A percentile compares a stretch with the other conserved stretches of the same genome.
Conservation (phyloP, 2,113 vertebrate species). For the Aix galericulata region DNA sequence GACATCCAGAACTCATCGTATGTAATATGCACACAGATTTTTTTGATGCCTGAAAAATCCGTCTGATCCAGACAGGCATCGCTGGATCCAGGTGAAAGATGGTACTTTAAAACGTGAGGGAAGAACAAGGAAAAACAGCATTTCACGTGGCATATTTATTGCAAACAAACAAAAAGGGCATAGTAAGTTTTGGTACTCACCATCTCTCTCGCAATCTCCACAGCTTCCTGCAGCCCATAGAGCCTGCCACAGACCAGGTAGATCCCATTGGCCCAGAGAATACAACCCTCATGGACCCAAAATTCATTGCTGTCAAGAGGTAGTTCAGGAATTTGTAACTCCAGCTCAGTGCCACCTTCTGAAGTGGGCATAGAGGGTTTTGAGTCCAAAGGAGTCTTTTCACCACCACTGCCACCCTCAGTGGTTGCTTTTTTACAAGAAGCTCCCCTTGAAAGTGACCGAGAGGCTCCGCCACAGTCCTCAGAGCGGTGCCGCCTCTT, state of each 20-base stretch:
- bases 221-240: conserved; percentile 96
- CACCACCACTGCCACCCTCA: conserved; percentile 73
- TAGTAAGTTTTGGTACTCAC: conserved; percentile 79
- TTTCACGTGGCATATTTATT: neutral
- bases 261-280: conserved; percentile 97
- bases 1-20: neutral
- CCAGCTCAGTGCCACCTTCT: conserved; percentile 88
- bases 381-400: conserved; percentile 79
- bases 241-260: conserved; percentile 97
- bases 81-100: neutral
- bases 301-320: conserved; percentile 98
- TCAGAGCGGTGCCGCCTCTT: conserved; percentile 95
- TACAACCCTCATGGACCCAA: conserved; percentile 97
- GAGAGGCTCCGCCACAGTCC: conserved; percentile 88
- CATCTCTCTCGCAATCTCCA: conserved; percentile 96
- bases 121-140: neutral
- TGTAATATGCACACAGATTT: neutral
- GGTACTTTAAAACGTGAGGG: neutral
- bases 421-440: conserved; percentile 85
- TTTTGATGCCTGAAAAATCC: neutral
- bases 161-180: neutral
- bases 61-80: neutral
- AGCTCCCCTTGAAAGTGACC: conserved; percentile 90
- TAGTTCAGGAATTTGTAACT: conserved; percentile 96
- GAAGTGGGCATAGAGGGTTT: conserved; percentile 82